These are phyloP conservation scores for Pelagia noctiluca DNA, from an alignment of 30 jellyfish, hydroid and myxozoan genomes.

Conservation along the genomic window DNA sequence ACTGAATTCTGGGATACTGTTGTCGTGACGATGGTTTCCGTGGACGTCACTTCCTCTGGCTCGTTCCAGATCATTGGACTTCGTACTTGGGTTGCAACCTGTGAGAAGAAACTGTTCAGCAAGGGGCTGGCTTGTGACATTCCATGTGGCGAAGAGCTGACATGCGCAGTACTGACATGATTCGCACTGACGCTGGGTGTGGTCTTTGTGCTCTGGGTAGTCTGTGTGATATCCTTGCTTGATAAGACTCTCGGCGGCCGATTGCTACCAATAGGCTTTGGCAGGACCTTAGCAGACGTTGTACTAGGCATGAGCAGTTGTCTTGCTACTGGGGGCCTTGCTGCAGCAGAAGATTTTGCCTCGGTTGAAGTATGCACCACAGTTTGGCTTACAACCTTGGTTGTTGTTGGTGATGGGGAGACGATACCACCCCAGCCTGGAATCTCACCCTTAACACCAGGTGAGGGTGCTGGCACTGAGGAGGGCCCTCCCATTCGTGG, in stretches of 20 bases:
- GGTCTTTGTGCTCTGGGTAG: slow-evolving; percentile 69
- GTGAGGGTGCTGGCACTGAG: slow-evolving; percentile 21
- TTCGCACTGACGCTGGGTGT: slow-evolving; percentile 58
- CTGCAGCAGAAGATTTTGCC: background rate
- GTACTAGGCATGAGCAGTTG: slow-evolving; percentile 63
- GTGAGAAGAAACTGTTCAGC: slow-evolving; percentile 80
- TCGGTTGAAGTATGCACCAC: background rate
- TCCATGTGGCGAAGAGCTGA: slow-evolving; percentile 25
- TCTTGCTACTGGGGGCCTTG: slow-evolving; percentile 68
- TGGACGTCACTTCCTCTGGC: slow-evolving; percentile 19
- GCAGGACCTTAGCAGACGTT: slow-evolving; percentile 65
- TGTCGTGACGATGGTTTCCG: slow-evolving; percentile 23
- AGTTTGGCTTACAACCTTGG: slow-evolving; percentile 13
- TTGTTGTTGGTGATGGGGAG: background rate
- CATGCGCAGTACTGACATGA: slow-evolving; percentile 64
- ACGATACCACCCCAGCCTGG: slow-evolving; percentile 63
- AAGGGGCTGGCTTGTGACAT: slow-evolving; percentile 53
- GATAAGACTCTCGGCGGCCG: slow-evolving; percentile 68
- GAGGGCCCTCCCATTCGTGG: slow-evolving; percentile 68
- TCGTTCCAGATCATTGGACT: slow-evolving; percentile 99
- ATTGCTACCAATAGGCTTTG: slow-evolving; percentile 97
- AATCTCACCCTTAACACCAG: slow-evolving; percentile 28
- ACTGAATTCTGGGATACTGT: slow-evolving; percentile 31
- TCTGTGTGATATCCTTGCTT: slow-evolving; percentile 52
- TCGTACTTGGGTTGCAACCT: slow-evolving; percentile 96